Evolutionary conservation across 2,113 vertebrate genomes (phyloP), one percentile per base, ranked within the genome.

Genomic region (Microcebus jonahi): DNA sequence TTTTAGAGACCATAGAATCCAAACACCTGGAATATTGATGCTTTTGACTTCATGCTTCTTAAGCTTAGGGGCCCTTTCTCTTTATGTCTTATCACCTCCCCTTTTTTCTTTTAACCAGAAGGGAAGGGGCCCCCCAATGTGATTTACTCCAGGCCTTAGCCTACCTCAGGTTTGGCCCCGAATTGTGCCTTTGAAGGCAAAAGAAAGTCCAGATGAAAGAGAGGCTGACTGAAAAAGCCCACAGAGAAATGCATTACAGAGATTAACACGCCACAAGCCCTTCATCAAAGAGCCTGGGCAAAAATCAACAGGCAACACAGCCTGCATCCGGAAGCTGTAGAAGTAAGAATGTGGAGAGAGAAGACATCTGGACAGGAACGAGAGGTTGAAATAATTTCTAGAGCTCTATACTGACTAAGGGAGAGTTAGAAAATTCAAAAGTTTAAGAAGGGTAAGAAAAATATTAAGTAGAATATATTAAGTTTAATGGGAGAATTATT

Each of bases 161-260:
- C 34, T 82, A 97, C 88, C 92, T 97, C 80, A 91, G 45, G 65
- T 84, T 71, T 97, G 75, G 91, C 94, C 75, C 39, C 23, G 55
- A 95, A 84, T 55, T 34, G 29, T 55, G 90, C 83, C 96, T 97
- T 97, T 98, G 97, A 97, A 97, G 90, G 70, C 53, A 93, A 85
- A 97, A 77, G 65, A 96, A 92, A 75, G 96, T 96, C 95, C 96
- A 97, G 93, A 98, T 98, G 96, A 98, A 97, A 97, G 95, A 84
- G 50, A 2, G 21, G 12, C 65, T 83, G 83, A 70, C 61, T 93
- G 86, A 14, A 63, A 96, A 94, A 79, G 48, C 45, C 92, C 57
- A 65, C 65, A 83, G 87, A 84, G 63, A 95, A 97, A 97, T 95
- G 91, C 90, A 76, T 90, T 80, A 75, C 57, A 77, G 75, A 97